These are phyloP conservation scores for Seriola dumerili DNA, from an alignment of 2,113 vertebrate species.

Conservation along the genomic window DNA sequence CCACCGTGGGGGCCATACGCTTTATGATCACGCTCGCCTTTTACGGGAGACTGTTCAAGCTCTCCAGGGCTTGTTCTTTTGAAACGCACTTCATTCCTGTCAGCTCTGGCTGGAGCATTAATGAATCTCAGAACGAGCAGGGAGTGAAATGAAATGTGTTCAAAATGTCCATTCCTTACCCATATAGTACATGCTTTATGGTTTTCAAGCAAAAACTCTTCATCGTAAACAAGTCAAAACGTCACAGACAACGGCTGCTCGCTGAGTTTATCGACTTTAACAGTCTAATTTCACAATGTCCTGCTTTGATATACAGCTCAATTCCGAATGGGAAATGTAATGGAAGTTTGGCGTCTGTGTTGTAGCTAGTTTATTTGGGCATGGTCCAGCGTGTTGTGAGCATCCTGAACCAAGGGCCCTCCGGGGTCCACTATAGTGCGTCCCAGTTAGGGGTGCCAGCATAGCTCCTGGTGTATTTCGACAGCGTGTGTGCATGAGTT, in stretches of 20 bases:
- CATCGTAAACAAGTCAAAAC: conserved; percentile 46
- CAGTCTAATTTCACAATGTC: conserved; percentile 33
- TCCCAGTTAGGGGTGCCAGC: conserved; percentile 82
- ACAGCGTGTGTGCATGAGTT: conserved; percentile 41
- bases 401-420: conserved; percentile 75
- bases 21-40: conserved; percentile 50
- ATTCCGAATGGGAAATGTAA: conserved; percentile 54
- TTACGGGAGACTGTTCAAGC: conserved; percentile 50
- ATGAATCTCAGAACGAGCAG: conserved; percentile 33
- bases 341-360: conserved; percentile 42
- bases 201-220: conserved; percentile 30
- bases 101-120: conserved; percentile 34
- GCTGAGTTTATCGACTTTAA: conserved; percentile 40
- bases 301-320: conserved; percentile 48
- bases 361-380: conserved; percentile 57
- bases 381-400: conserved; percentile 66
- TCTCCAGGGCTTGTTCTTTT: conserved; percentile 52
- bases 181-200: conserved; percentile 12
- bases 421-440: conserved; percentile 72
- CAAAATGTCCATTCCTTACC: conserved; percentile 24
- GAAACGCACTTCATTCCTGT: conserved; percentile 48
- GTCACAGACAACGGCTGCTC: conserved; percentile 23
- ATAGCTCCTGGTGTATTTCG: conserved; percentile 75
- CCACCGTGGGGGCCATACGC: conserved; percentile 24
- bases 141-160: conserved; percentile 40